phyloP scores from a whole-genome alignment of 30 jellyfish, hydroid and myxozoan species.

The Aurelia sp. region DNA sequence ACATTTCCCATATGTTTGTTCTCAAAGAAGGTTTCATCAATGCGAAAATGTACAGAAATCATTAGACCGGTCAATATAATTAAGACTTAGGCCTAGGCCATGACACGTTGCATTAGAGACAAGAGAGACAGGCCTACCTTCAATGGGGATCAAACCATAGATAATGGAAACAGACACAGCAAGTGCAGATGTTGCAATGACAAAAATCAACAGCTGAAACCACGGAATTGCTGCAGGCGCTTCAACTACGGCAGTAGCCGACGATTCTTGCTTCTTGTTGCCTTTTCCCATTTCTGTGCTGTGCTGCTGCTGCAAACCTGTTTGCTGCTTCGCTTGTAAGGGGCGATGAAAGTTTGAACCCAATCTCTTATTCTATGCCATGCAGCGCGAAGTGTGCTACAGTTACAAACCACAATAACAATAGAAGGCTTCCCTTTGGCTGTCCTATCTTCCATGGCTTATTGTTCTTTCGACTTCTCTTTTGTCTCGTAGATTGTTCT shows the following conservation, averaged over 20 bases:
- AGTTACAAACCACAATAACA: neutral
- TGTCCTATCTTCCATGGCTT: too few species aligned
- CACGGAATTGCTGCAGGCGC: conserved; percentile 48
- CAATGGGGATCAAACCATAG: conserved; percentile 68
- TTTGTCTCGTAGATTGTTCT: neutral
- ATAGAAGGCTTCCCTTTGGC: too few species aligned
- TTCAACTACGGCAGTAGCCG: conserved; percentile 5
- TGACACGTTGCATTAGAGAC: conserved; percentile 1
- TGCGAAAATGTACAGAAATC: too few species aligned
- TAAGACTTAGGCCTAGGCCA: neutral
- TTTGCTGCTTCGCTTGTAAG: neutral
- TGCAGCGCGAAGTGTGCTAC: neutral
- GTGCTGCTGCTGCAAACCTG: too few species aligned
- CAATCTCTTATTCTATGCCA: neutral
- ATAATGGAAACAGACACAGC: conserved; percentile 63
- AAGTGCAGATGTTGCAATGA: conserved; percentile 65
- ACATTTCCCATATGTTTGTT: too few species aligned
- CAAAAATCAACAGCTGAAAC: conserved; percentile 62
- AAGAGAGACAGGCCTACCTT: conserved; percentile 32
- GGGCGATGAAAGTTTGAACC: neutral
- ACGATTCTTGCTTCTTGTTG: conserved; percentile 32
- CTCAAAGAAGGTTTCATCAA: too few species aligned
- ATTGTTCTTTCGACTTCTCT: too few species aligned
- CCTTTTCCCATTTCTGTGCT: conserved; percentile 7
- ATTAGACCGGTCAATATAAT: neutral